A percentile compares a stretch with the other conserved stretches of the same genome.
Conservation (phyloP, 2,888 invertebrate species). For the Acrobasis suavella region DNA sequence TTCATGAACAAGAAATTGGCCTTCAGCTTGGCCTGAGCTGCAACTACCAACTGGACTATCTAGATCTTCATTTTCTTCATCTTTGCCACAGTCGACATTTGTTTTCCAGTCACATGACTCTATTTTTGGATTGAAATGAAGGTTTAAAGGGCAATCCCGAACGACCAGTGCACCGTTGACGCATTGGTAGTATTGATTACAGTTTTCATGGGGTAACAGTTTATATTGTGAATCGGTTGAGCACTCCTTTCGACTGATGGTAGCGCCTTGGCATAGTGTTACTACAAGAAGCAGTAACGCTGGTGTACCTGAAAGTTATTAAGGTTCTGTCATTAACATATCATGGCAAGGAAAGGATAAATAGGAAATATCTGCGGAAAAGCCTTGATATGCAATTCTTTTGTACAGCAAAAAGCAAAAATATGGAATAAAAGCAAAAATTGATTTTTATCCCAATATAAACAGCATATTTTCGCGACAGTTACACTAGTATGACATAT, state of each 20-base stretch:
- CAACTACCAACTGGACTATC: constrained; percentile 46
- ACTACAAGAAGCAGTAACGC: constrained; percentile 17
- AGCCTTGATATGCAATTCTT: too few species aligned
- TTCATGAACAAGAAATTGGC: constrained; percentile 46
- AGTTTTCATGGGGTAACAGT: constrained; percentile 23
- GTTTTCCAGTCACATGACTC: constrained; percentile 20
- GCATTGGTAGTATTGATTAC: constrained; percentile 21
- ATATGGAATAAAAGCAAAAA: too few species aligned
- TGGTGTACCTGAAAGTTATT: constrained; percentile 6
- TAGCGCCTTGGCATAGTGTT: constrained; percentile 4
- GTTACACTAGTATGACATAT: too few species aligned
- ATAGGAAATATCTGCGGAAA: not conserved
- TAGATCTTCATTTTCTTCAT: constrained; percentile 30
- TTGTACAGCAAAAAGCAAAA: too few species aligned
- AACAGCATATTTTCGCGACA: too few species aligned
- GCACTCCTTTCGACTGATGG: constrained; percentile 6
- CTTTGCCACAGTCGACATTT: constrained; percentile 27
- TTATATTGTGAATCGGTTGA: not conserved
- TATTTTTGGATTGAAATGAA: constrained; percentile 17
- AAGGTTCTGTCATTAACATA: not conserved
- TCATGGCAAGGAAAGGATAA: not conserved
- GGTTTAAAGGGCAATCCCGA: not conserved
- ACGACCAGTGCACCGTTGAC: not conserved
- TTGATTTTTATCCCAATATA: too few species aligned
- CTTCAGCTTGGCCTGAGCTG: constrained; percentile 39